A percentile compares a stretch with the other conserved stretches of the same genome.
phyloP scores from a whole-genome alignment of 2,888 invertebrate genomes.

The Drosophila heteroneura region DNA sequence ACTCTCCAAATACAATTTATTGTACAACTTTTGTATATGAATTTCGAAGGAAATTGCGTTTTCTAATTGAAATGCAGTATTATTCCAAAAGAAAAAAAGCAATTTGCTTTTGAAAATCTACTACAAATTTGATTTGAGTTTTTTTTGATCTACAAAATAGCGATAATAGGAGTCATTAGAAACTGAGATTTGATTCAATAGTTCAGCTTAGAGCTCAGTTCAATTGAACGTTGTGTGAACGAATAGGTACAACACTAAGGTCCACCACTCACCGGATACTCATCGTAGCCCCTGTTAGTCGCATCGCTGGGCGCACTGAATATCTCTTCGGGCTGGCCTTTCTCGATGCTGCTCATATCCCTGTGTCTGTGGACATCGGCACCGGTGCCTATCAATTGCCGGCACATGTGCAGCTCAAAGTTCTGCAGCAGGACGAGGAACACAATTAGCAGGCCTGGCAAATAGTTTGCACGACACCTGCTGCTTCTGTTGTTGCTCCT shows the following conservation, averaged over 20 bases:
- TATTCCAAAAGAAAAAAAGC: background rate
- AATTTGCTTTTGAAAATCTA: background rate
- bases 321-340: slow-evolving; percentile 75
- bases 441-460: slow-evolving; percentile 67
- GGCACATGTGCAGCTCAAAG: slow-evolving; percentile 72
- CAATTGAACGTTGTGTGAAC: background rate
- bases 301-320: slow-evolving; percentile 72
- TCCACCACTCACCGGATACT: slow-evolving; percentile 83
- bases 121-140: background rate
- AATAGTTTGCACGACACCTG: slow-evolving; percentile 43
- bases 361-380: slow-evolving; percentile 16
- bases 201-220: background rate
- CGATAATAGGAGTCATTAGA: background rate
- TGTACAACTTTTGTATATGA: background rate
- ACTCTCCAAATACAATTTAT: background rate
- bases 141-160: background rate
- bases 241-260: background rate
- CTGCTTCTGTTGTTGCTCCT: slow-evolving; percentile 14
- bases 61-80: background rate
- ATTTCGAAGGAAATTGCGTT: background rate
- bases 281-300: slow-evolving; percentile 82
- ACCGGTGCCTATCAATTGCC: slow-evolving; percentile 55
- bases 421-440: slow-evolving; percentile 72
- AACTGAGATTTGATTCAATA: background rate
- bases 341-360: slow-evolving; percentile 17